Base-by-base conservation (phyloP, 1,140 invertebrate genomes). In the Lepidurus couesii region DNA sequence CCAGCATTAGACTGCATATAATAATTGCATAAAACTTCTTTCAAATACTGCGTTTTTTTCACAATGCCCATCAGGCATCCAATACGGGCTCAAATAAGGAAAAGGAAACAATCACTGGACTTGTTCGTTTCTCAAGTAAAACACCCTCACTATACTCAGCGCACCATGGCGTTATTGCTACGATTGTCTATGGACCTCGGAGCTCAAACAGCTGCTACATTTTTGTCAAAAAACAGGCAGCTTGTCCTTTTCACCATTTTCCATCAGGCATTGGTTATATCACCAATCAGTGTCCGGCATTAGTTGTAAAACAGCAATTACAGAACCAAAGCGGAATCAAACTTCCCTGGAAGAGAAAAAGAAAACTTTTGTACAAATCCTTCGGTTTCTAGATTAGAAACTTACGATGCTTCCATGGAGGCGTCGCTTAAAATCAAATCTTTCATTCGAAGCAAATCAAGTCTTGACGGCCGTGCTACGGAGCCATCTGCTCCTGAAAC, bases 331-430 rank as follows among this genome's bases (percentile, higher is more conserved):
- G 7, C 53, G 53, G 21, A 13, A 65, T 65, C 53, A 65, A 21
- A 65, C 53, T 65, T 65, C 53, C 13, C 53, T 65, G 13, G 1
- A 16, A 65, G 21, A 21, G 21, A n/a, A 65, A 7, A 65, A 65
- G 2, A 65, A 7, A 7, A 21, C 21, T 7, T n/a, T 0, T 53
- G 53, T 65, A 10, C 2, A 65, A 13, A n/a, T 13, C 16, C 9
- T 13, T 65, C 53, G 21, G 4, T 9, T n/a, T n/a, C 16, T 65
- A 21, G 1, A 21, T 65, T 65, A 7, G n/a, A 77, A 13, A 86
- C 86, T 86, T 85, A 88, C 87, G 87, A 88, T 43, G 87, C 86
- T 82, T 88, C 87, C 7, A 88, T 83, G 78, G 84, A 85, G 7
- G 84, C 85, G 79, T 85, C 87, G 73, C 84, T 84, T 24, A 88